A percentile compares a stretch with the other conserved stretches of the same genome.
phyloP scores from a whole-genome alignment of 1,140 invertebrate species.

The Sycophaga agraensis region DNA sequence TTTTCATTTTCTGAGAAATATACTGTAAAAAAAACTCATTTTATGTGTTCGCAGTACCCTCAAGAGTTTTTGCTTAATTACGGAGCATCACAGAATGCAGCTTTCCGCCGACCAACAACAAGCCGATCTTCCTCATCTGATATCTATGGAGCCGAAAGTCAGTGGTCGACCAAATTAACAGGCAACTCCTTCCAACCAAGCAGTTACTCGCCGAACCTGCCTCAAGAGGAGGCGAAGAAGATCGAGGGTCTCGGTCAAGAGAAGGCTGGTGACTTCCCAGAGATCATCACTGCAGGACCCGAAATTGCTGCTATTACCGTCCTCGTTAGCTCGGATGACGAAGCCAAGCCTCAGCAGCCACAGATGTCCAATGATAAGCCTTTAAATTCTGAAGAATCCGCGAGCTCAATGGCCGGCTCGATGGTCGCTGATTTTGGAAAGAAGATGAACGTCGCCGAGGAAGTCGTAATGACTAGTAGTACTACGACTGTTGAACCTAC shows the following conservation, averaged over 20 bases:
- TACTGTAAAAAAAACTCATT: too few relatives aligned
- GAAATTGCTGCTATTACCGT: slow-evolving; percentile 41
- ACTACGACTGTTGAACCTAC: background rate
- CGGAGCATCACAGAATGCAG: slow-evolving; percentile 29
- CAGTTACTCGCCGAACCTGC: slow-evolving; percentile 38
- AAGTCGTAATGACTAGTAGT: background rate
- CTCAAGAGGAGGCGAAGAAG: slow-evolving; percentile 10
- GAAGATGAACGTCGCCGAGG: slow-evolving; percentile 34
- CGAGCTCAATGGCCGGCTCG: background rate
- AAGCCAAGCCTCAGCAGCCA: slow-evolving; percentile 8
- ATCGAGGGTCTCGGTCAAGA: slow-evolving; percentile 2
- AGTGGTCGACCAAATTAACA: slow-evolving; percentile 67
- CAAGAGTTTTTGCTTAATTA: slow-evolving; percentile 52
- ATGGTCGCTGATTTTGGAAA: slow-evolving; percentile 39
- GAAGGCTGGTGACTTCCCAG: slow-evolving; percentile 30
- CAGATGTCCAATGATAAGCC: background rate
- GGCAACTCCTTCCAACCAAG: slow-evolving; percentile 61
- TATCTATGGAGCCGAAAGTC: slow-evolving; percentile 58
- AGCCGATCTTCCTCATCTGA: slow-evolving; percentile 32
- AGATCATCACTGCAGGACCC: slow-evolving; percentile 47
- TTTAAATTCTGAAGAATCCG: slow-evolving; percentile 15
- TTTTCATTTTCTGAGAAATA: too few relatives aligned
- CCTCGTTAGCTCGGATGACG: slow-evolving; percentile 40
- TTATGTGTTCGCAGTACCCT: slow-evolving; percentile 41
- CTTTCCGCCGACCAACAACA: slow-evolving; percentile 9